These are phyloP conservation scores for Lasioglossum baleicum DNA, from an alignment of 1,140 invertebrate species.

Conservation along the genomic window DNA sequence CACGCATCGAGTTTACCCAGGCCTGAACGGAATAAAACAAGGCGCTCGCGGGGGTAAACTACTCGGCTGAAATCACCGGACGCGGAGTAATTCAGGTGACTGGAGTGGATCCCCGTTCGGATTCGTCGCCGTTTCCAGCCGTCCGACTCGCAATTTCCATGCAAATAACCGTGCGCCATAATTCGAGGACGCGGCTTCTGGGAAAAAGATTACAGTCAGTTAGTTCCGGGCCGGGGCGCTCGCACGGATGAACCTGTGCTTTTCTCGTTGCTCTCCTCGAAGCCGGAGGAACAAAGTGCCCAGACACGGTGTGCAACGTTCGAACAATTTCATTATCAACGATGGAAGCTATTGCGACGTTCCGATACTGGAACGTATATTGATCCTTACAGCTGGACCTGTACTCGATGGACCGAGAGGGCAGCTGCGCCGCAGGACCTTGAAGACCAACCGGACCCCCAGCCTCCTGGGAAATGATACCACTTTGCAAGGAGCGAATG, in stretches of 20 bases:
- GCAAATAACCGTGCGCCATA: constrained; percentile 71
- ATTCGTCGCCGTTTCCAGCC: too few relatives aligned
- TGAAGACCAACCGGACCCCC: constrained; percentile 58
- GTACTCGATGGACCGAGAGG: constrained; percentile 46
- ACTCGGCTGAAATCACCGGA: too few relatives aligned
- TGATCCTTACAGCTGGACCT: constrained; percentile 25
- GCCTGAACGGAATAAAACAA: too few relatives aligned
- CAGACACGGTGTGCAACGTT: not conserved
- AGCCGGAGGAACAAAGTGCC: not conserved
- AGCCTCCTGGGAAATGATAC: constrained; percentile 78
- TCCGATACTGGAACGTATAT: not conserved
- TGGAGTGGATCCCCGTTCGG: too few relatives aligned
- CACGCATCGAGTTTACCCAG: too few relatives aligned
- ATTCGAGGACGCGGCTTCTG: constrained; percentile 71
- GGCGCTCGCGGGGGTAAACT: too few relatives aligned
- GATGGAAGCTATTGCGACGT: constrained; percentile 15
- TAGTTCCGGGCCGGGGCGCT: constrained; percentile 70
- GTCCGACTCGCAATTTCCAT: constrained; percentile 69
- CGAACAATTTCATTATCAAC: constrained; percentile 39
- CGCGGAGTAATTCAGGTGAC: too few relatives aligned
- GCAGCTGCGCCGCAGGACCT: constrained; percentile 63
- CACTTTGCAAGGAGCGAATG: constrained; percentile 78
- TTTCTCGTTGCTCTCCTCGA: too few relatives aligned
- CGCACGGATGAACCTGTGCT: constrained; percentile 63
- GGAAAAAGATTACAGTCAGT: constrained; percentile 72